Evolutionary conservation across 2,888 invertebrate genomes (phyloP), one percentile per base, ranked within the genome.

Genomic region (Arrhopalites spinosus): DNA sequence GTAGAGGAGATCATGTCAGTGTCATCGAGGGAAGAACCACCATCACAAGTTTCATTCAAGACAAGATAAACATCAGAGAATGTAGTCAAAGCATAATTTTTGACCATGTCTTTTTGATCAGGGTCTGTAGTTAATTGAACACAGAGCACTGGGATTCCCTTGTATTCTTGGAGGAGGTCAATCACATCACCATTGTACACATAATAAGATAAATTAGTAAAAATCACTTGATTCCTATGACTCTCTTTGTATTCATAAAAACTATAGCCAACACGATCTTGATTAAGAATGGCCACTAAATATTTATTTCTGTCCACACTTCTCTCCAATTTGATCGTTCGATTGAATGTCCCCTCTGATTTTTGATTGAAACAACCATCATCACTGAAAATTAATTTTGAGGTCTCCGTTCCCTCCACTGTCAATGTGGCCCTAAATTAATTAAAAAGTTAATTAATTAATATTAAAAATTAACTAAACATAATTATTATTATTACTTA

Each of bases 161-260:
- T 61, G 25, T 61, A 61, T 3, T 61, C 59, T 25, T 61, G 59
- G 3, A 61, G 13, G 3, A 61, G 20, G 59, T 61, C 59, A 23
- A 61, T 27, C 3, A 61, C 59, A 27, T 61, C 59, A 8, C 59
- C 59, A 61, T 61, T 61, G 59, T 27, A 61, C 23, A 61, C 59
- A 61, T 61, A 61, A 15, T 61, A 61, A 61, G 59, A 15, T 3
- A 23, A 23, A 15, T 20, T 61, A 5, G 59, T 61, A 25, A 23
- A 61, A 61, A 61, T 8, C 3, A 61, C 27, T 53, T 53, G 53
- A 17, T 17, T 20, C 20, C 25, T 8, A 27, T 25, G 11, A 7
- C 23, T 61, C 27, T 3, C 23, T 5, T 61, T 7, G 23, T n/a
- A 27, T 25, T 61, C 25, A 15, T 61, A 20, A 23, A 61, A 25